phyloP scores from a whole-genome alignment of 30 jellyfish, hydroid and myxozoan species.

The Chrysaora quinquecirrha region DNA sequence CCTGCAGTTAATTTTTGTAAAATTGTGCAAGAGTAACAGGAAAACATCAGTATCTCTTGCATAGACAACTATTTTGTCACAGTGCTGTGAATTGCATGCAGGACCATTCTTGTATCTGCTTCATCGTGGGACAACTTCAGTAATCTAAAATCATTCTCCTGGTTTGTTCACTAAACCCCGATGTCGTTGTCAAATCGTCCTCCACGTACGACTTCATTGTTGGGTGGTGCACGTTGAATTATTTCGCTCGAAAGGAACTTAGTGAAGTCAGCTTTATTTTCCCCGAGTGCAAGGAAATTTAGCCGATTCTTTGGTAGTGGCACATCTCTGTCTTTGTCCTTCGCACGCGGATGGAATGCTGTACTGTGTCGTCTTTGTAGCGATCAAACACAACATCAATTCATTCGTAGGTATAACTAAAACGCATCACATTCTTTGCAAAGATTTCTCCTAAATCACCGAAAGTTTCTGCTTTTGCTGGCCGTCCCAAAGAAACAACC shows the following conservation, averaged over 20 bases:
- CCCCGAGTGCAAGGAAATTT: slow-evolving; percentile 4
- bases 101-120: slow-evolving; percentile 43
- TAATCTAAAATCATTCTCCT: slow-evolving; percentile 14
- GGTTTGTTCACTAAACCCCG: slow-evolving; percentile 7
- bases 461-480: background rate
- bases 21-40: slow-evolving; percentile 36
- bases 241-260: background rate
- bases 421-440: background rate
- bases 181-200: background rate
- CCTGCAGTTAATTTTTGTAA: slow-evolving; percentile 18
- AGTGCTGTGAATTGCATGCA: slow-evolving; percentile 42
- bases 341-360: slow-evolving; percentile 10
- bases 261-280: background rate
- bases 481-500: background rate
- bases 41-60: slow-evolving; percentile 45
- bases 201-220: background rate
- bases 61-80: slow-evolving; percentile 31
- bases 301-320: slow-evolving; percentile 15
- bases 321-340: slow-evolving; percentile 29
- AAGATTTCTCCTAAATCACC: background rate
- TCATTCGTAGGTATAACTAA: background rate
- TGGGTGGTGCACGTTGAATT: background rate
- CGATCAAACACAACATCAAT: background rate
- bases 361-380: slow-evolving; percentile 2
- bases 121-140: slow-evolving; percentile 20